Base-by-base conservation (phyloP, 2,888 invertebrate genomes). In the Drosophila kuntzei region DNA sequence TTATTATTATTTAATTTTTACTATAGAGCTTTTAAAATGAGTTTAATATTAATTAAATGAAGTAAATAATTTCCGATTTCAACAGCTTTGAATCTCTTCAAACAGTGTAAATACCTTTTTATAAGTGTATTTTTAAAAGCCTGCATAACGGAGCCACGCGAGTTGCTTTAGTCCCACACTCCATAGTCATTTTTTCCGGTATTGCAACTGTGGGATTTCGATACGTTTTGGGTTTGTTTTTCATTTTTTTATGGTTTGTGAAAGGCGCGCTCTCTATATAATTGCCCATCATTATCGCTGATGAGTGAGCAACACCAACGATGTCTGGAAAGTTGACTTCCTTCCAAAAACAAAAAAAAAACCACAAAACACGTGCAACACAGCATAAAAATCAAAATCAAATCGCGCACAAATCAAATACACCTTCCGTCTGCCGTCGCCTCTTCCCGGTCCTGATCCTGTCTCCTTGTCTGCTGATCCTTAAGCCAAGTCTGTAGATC, bases 241-340 rank as follows among this genome's bases (percentile, higher is more conserved):
- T 36, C n/a, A n/a, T 36, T 37, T 20, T 47, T 25, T 22, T 20
- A 27, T 50, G 29, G 22, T 8, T 25, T 53, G 20, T 37, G 20
- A 27, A 41, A 76, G 79, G 72, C 62, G 55, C 71, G 62, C 61
- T 62, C 70, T 46, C 65, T 61, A 72, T 73, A 84, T 89, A 85
- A 85, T 89, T 87, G 85, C 76, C 87, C 84, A 79, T 89, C 84
- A 85, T 85, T 89, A 89, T 89, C 84, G 73, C 87, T 85, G 85
- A 85, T 85, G 85, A 85, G 84, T 76, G 89, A 65, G 84, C 79
- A 81, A 87, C 85, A 81, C 84, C 74, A 73, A 50, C 44, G 53
- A 37, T 58, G 46, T 43, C 64, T 58, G 57, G n/a, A 22, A 25
- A 32, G 29, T 36, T 34, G 49, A 66, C 58, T 64, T 77, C 59